A percentile compares a stretch with the other conserved stretches of the same genome.
phyloP scores from a whole-genome alignment of 2,113 vertebrate species.

The Cathartes aura region DNA sequence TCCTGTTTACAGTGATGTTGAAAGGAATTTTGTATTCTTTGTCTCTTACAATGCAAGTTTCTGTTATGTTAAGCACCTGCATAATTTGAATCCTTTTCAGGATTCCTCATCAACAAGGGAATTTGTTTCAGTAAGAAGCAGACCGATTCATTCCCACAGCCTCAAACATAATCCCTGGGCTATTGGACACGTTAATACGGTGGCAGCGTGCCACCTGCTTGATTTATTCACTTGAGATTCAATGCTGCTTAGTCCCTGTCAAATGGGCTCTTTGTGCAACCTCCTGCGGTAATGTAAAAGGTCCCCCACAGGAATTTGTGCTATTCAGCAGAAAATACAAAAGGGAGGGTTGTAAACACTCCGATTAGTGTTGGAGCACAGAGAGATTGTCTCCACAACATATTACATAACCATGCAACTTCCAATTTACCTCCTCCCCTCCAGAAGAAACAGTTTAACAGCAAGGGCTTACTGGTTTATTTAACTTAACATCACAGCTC shows the following conservation, averaged over 20 bases:
- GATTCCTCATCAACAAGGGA: not conserved
- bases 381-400: not conserved
- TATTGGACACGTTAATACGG: not conserved
- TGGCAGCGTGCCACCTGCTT: conserved; percentile 51
- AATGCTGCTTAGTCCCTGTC: conserved; percentile 1
- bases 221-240: conserved; percentile 18
- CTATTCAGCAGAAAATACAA: conserved; percentile 47
- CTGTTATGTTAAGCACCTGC: conserved; percentile 21
- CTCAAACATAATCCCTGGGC: conserved; percentile 31
- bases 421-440: not conserved
- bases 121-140: conserved; percentile 13
- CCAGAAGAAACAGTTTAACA: not conserved
- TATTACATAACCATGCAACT: not conserved
- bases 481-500: not conserved
- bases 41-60: not conserved
- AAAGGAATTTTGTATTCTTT: not conserved
- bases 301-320: conserved; percentile 40
- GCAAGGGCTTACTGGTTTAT: not conserved
- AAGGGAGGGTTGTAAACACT: conserved; percentile 33
- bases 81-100: conserved; percentile 14
- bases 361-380: conserved; percentile 35
- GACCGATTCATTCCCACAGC: conserved; percentile 21
- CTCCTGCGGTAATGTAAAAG: not conserved
- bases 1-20: not conserved
- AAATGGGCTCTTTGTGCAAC: conserved; percentile 55